A percentile compares a stretch with the other conserved stretches of the same genome.
phyloP scores from a whole-genome alignment of 2,797 vertebrate genomes.

The Graptemys geographica region DNA sequence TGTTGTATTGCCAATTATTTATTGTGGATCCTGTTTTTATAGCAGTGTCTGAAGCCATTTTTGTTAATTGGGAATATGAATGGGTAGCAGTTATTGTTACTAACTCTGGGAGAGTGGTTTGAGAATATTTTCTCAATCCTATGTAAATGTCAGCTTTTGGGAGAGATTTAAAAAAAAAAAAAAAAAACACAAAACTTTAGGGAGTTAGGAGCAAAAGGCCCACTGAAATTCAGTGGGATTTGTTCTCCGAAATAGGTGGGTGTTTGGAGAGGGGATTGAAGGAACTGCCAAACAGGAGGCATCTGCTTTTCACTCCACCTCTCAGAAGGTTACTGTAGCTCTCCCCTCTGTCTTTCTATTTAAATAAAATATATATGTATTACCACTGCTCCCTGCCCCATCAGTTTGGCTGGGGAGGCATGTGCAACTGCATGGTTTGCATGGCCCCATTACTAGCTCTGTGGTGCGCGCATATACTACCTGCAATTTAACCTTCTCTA shows the following conservation, averaged over 20 bases:
- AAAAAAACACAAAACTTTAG: not conserved
- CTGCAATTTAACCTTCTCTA: not conserved
- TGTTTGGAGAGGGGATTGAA: not conserved
- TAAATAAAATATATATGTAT: not conserved
- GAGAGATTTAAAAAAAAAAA: not conserved
- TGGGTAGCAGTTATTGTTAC: accelerated
- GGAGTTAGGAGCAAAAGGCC: not conserved
- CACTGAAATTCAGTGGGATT: not conserved
- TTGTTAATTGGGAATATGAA: not conserved
- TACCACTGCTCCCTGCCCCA: not conserved
- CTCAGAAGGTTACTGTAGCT: not conserved
- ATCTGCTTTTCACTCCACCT: not conserved
- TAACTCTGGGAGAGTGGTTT: not conserved
- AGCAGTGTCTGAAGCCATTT: not conserved
- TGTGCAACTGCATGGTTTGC: not conserved
- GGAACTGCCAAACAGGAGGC: not conserved
- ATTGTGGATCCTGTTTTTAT: not conserved
- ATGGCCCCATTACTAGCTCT: not conserved
- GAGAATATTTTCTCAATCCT: not conserved
- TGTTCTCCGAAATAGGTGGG: not conserved
- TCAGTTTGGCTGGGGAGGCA: not conserved
- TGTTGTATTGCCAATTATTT: accelerated
- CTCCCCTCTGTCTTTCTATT: not conserved
- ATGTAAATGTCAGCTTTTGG: not conserved
- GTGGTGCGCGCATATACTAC: accelerated